Evolutionary conservation across 2,888 invertebrate genomes (phyloP).

Genomic region (Linnaemya vulpina): DNA sequence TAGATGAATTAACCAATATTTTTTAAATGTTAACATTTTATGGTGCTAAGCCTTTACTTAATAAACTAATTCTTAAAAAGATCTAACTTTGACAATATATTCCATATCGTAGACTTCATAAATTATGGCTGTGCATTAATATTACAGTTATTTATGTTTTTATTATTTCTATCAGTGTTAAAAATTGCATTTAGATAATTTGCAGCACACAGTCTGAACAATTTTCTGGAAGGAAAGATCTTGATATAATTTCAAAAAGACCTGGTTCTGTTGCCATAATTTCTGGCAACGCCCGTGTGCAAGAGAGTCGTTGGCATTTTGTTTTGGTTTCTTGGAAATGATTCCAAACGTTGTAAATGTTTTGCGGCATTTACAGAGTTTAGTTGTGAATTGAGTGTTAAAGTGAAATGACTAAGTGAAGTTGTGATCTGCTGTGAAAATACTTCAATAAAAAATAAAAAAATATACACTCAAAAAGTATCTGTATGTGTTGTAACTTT

Average conservation of each 20-base stretch:
- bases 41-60: no score
- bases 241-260: not conserved
- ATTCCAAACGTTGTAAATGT: constrained; percentile 47
- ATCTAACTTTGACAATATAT: no score
- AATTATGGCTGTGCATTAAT: no score
- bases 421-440: constrained; percentile 27
- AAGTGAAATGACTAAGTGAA: constrained; percentile 34
- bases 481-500: constrained; percentile 59
- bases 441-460: constrained; percentile 20
- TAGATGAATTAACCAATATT: no score
- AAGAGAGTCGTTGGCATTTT: constrained; percentile 37
- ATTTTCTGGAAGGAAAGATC: no score
- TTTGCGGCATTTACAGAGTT: constrained; percentile 64
- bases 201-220: no score
- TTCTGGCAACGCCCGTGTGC: not conserved
- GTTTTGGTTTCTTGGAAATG: constrained; percentile 36
- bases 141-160: no score
- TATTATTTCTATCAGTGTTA: no score
- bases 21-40: no score
- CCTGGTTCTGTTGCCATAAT: not conserved
- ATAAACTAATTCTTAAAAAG: no score
- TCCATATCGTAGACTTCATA: no score
- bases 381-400: constrained; percentile 66
- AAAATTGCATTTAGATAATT: no score
- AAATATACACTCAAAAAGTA: constrained; percentile 42